These are phyloP conservation scores for Chaenodraco wilsoni DNA, from an alignment of 2,797 vertebrate genomes.

Conservation along the genomic window DNA sequence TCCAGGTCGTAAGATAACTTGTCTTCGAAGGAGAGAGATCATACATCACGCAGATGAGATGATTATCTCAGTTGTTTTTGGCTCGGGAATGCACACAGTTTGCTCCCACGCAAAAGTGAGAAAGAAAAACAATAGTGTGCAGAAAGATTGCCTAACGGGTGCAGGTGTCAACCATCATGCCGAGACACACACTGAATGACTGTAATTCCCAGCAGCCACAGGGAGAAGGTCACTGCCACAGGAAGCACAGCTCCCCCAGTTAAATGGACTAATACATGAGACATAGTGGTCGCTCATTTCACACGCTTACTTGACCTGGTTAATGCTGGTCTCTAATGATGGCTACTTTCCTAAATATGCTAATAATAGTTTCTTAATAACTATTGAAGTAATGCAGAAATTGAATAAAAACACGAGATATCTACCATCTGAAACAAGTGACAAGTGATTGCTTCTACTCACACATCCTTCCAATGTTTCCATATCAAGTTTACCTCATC, in stretches of 20 bases:
- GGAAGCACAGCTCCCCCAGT: conserved; percentile 54
- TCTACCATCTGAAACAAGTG: too few species aligned
- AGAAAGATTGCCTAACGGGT: conserved; percentile 80
- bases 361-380: conserved; percentile 12
- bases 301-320: conserved; percentile 53
- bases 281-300: conserved; percentile 42
- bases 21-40: conserved; percentile 52
- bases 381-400: not conserved
- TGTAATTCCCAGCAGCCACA: conserved; percentile 74
- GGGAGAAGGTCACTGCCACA: conserved; percentile 72
- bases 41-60: conserved; percentile 81
- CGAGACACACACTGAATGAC: conserved; percentile 71
- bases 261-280: conserved; percentile 52
- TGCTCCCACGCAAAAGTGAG: conserved; percentile 81
- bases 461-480: too few species aligned
- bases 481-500: too few species aligned
- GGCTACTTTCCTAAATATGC: conserved; percentile 14
- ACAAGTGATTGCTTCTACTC: too few species aligned
- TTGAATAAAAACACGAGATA: not conserved
- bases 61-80: conserved; percentile 81
- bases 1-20: conserved; percentile 66
- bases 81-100: conserved; percentile 69
- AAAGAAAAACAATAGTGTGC: conserved; percentile 77
- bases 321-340: conserved; percentile 29
- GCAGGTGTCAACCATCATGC: conserved; percentile 85